These are phyloP conservation scores for Herminia tarsipennalis DNA, from an alignment of 2,888 invertebrate species.

Conservation along the genomic window DNA sequence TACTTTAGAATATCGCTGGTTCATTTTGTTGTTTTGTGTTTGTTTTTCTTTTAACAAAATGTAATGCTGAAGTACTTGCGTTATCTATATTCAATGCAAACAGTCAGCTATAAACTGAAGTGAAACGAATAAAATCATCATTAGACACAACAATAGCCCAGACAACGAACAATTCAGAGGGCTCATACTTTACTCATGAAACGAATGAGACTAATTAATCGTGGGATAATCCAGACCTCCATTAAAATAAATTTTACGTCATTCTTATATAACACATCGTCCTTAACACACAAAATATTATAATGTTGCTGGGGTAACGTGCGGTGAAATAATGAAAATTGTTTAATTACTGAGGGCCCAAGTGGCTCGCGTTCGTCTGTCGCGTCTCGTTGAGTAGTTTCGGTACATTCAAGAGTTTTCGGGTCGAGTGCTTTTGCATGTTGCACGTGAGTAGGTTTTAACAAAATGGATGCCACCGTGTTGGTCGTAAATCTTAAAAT, in stretches of 20 bases:
- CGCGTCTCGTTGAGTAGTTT: slow-evolving; percentile 61
- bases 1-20: too few relatives aligned
- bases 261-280: slow-evolving; percentile 42
- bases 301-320: slow-evolving; percentile 10
- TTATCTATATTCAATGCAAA: too few relatives aligned
- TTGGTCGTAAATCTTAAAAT: slow-evolving; percentile 70
- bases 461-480: slow-evolving; percentile 65
- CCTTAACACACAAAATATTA: background rate
- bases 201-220: slow-evolving; percentile 43
- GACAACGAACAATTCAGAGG: slow-evolving; percentile 17
- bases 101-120: background rate
- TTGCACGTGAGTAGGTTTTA: slow-evolving; percentile 68
- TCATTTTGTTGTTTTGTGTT: too few relatives aligned
- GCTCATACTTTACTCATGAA: slow-evolving; percentile 23
- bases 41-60: too few relatives aligned
- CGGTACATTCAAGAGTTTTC: slow-evolving; percentile 62
- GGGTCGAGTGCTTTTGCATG: slow-evolving; percentile 74
- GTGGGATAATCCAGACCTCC: slow-evolving; percentile 38
- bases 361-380: slow-evolving; percentile 45
- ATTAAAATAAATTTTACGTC: slow-evolving; percentile 36
- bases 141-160: slow-evolving; percentile 26
- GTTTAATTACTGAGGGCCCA: slow-evolving; percentile 56
- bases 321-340: slow-evolving; percentile 54
- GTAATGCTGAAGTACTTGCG: too few relatives aligned
- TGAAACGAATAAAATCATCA: slow-evolving; percentile 17